Evolutionary conservation across 2,888 invertebrate species (phyloP), one percentile per base, ranked within the genome.

Genomic region (Tholera decimalis): DNA sequence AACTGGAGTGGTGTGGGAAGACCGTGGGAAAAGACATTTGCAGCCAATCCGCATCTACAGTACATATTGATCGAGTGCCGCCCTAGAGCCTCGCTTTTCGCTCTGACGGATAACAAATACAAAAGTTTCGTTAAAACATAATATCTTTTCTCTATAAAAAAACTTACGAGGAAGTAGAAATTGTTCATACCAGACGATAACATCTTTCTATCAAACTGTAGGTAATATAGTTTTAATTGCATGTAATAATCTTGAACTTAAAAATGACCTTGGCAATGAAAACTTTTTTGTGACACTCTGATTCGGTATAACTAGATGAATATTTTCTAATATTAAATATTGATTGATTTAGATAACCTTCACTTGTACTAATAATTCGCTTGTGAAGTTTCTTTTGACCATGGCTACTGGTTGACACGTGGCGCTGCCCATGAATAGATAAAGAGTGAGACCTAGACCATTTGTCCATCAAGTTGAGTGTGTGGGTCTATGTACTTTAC

Each of bases 21-120:
- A 73, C 55, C 85, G 84, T 91, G 91, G 80, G 91, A 91, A 87
- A 71, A 20, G 68, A 63, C 91, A 90, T 75, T 82, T 91, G 91
- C 71, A 77, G 58, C 90, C 91, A 89, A 91, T 90, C 87, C 83
- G 66, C 57, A 74, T 51, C 78, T 69, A 69, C 80, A 63, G 54
- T 58, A 60, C 39, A 73, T 91, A 91, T 91, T 86, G 91, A 91
- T 91, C 91, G 84, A 71, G 65, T 57, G 77, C 82, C 82, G 78
- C 79, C 81, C 73, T 44, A 68, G 56, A 75, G 47, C 63, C 53
- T 71, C 59, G 26, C 53, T 68, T 69, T 69, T 59, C 68, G 73
- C 60, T 30, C 24, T 54, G 44, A 64, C 53, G n/a, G 54, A 58
- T 39, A 58, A 55, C 49, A 50, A 44, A 47, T n/a, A 57, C 28